Base-by-base conservation (phyloP, 2,797 vertebrate genomes). In the Danio kyathit region DNA sequence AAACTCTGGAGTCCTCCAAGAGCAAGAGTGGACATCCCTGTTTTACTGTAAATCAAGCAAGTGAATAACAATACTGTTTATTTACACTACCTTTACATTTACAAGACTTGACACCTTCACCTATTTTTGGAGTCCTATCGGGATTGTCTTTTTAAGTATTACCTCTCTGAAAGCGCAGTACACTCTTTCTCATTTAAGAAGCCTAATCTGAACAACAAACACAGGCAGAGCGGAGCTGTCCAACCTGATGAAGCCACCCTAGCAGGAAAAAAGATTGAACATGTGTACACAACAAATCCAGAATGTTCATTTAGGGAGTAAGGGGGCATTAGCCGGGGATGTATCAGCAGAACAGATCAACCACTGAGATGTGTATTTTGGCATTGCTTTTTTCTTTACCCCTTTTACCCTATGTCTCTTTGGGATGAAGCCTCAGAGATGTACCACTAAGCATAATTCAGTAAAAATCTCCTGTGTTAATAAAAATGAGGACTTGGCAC, bases 181-280 rank as follows among this genome's bases (percentile, higher is more conserved):
- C 41, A 66, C 54, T 17, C 41, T 48, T 61, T 76, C 49, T 71
- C 2, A 76, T 69, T 79, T 17, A 40, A 46, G 56, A 52, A 65
- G 16, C 44, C n/a, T 16, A 76, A 77, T 76, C 19, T 67, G 6
- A 70, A 79, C 75, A 79, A 65, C 77, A 83, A 51, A 81, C 74
- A 74, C 19, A 12, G 71, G 40, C 48, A 43, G 43, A 71, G 60
- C 49, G 16, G 73, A 82, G 74, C 80, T 59, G 76, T 82, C 82
- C 73, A 70, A 80, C 60, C 77, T 49, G 44, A 72, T 76, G 56
- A 64, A 76, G 65, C 80, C 73, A 64, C 14, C 49, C 41, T 67
- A 60, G 44, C 64, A 81, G 43, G 41, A 38, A 80, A 44, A 73
- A 48, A 80, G 67, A 52, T 29, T 43, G 41, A 38, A 56, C 38